Conservation (phyloP, 2,113 vertebrate species). For the Morone chrysops region DNA sequence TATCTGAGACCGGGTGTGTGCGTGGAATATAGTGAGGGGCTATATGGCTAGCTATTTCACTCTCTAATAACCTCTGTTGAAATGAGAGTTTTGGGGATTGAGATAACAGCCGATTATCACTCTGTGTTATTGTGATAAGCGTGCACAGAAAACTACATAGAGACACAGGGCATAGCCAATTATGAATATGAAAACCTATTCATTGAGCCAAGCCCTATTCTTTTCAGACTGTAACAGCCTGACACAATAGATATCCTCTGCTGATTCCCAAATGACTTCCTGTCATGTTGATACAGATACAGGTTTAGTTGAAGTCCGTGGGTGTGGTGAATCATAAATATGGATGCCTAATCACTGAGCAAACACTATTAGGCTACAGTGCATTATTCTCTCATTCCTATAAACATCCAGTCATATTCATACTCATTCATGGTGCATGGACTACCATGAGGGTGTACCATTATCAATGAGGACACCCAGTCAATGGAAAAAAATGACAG, state of each 20-base stretch:
- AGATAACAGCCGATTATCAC: constrained; percentile 79
- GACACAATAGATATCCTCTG: constrained; percentile 76
- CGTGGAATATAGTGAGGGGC: constrained; percentile 41
- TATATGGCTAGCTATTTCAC: constrained; percentile 72
- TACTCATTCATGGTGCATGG: constrained; percentile 25
- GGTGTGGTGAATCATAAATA: constrained; percentile 63
- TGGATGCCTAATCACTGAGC: constrained; percentile 49
- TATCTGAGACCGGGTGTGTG: constrained; percentile 51
- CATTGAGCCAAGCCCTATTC: constrained; percentile 66
- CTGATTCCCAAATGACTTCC: constrained; percentile 75
- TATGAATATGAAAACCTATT: constrained; percentile 79
- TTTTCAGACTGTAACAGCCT: constrained; percentile 67
- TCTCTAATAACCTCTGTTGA: constrained; percentile 77
- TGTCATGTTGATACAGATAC: constrained; percentile 75
- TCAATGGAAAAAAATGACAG: not conserved
- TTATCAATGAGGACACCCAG: constrained; percentile 29
- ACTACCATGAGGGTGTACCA: constrained; percentile 18
- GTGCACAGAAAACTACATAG: constrained; percentile 71
- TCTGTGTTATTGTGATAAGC: constrained; percentile 78
- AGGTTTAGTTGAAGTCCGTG: constrained; percentile 60
- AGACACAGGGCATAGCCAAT: constrained; percentile 69
- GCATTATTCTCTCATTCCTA: constrained; percentile 48
- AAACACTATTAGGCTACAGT: constrained; percentile 48
- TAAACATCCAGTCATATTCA: constrained; percentile 49
- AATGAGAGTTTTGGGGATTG: constrained; percentile 78